These are phyloP conservation scores for Saturnia pavonia DNA, from an alignment of 2,888 invertebrate genomes.

Conservation along the genomic window DNA sequence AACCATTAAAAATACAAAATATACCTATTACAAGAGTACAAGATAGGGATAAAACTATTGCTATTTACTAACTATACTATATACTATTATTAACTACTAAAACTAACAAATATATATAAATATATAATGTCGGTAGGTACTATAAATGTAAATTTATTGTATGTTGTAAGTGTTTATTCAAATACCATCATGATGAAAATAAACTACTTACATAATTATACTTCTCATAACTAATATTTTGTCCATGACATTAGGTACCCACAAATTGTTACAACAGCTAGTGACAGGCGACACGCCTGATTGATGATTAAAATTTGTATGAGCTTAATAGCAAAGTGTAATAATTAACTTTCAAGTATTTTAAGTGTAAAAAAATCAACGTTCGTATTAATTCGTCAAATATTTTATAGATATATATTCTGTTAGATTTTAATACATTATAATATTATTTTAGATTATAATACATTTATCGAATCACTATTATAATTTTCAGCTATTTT, in stretches of 20 bases:
- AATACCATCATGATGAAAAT: not conserved
- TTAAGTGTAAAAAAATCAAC: not conserved
- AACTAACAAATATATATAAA: too few relatives aligned
- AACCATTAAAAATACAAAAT: not conserved
- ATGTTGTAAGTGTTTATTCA: not conserved
- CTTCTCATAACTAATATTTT: not conserved
- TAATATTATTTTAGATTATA: too few relatives aligned
- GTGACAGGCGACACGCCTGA: slow-evolving; percentile 25
- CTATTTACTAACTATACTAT: too few relatives aligned
- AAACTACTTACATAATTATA: slow-evolving; percentile 14
- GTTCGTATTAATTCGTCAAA: not conserved
- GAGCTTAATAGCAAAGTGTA: not conserved
- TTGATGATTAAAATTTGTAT: slow-evolving; percentile 21
- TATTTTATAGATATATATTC: not conserved
- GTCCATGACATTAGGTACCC: slow-evolving; percentile 6
- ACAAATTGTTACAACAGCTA: slow-evolving; percentile 15
- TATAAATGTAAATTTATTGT: not conserved
- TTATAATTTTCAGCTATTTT: too few relatives aligned
- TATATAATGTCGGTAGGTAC: not conserved
- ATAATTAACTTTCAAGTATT: not conserved
- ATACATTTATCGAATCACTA: too few relatives aligned
- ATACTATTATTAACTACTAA: too few relatives aligned
- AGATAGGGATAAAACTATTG: not conserved
- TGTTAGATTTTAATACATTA: too few relatives aligned
- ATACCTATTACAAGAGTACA: not conserved